Evolutionary conservation across 2,888 invertebrate genomes (phyloP).

Genomic region (Oscheius sp.): DNA sequence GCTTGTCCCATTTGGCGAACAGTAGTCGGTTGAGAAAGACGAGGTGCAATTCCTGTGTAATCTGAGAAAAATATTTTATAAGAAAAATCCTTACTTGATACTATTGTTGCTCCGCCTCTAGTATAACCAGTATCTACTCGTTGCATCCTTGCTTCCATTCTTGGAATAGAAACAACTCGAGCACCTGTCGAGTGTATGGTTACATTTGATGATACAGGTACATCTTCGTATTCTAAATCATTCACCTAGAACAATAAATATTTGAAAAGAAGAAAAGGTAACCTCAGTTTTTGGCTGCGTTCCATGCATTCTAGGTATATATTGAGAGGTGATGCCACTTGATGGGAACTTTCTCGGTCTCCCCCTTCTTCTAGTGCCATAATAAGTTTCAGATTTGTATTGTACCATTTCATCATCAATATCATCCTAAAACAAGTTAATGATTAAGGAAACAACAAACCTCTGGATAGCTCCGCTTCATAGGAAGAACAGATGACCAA

Average conservation of each 20-base stretch:
- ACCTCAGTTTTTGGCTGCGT: background rate
- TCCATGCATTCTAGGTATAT: constrained; percentile 16
- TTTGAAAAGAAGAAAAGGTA: background rate
- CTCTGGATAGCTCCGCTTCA: constrained; percentile 14
- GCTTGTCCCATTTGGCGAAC: constrained; percentile 26
- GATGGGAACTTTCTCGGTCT: constrained; percentile 26
- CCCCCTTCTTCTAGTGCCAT: constrained; percentile 4
- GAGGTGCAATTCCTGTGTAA: background rate
- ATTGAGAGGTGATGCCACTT: constrained; percentile 20
- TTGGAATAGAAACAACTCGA: constrained; percentile 5
- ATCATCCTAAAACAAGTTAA: constrained; percentile 11
- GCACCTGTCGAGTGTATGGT: constrained; percentile 4
- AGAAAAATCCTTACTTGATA: background rate
- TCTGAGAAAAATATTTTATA: background rate
- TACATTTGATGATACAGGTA: background rate
- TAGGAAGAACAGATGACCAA: background rate
- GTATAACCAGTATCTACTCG: too few relatives aligned
- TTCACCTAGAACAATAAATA: constrained; percentile 9
- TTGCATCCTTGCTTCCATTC: background rate
- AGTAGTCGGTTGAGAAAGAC: constrained; percentile 9
- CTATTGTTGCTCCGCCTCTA: background rate
- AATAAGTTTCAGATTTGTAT: background rate
- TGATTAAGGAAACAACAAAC: background rate
- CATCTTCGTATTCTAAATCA: constrained; percentile 26
- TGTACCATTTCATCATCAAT: constrained; percentile 24